phyloP scores from a whole-genome alignment of 2,888 invertebrate genomes.

The Metallyticus violacea region DNA sequence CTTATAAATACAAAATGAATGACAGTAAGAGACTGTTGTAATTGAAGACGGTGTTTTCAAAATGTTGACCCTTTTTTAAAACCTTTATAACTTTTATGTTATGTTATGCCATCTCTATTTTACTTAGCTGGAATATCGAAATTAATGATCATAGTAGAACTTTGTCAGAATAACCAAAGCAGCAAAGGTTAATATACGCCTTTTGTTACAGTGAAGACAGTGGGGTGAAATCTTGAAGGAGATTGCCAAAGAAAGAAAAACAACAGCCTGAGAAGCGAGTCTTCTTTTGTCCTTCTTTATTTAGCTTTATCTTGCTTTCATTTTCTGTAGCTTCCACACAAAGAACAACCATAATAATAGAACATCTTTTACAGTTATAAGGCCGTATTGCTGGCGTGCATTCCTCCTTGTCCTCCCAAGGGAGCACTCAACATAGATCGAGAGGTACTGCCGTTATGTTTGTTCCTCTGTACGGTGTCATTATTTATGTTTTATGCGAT shows the following conservation, averaged over 20 bases:
- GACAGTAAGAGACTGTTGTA: too few relatives aligned
- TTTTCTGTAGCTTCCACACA: background rate
- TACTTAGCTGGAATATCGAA: too few relatives aligned
- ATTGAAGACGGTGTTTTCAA: too few relatives aligned
- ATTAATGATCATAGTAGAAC: too few relatives aligned
- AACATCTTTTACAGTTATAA: background rate
- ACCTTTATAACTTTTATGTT: too few relatives aligned
- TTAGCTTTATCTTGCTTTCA: background rate
- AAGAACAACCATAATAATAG: background rate
- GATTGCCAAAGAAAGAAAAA: background rate
- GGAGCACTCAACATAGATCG: background rate
- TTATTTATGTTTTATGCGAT: background rate
- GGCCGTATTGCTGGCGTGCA: background rate
- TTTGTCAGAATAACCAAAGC: background rate
- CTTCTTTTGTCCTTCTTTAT: background rate
- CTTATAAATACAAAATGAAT: too few relatives aligned
- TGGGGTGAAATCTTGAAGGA: background rate
- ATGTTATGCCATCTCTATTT: too few relatives aligned
- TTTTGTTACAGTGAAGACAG: background rate
- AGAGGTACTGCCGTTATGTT: background rate
- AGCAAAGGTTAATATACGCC: background rate
- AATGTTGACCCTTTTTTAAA: too few relatives aligned
- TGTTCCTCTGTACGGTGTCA: background rate
- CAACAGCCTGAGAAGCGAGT: background rate
- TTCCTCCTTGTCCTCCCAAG: background rate